phyloP scores from a whole-genome alignment of 2,888 invertebrate species.

The Embidobia sp. region DNA sequence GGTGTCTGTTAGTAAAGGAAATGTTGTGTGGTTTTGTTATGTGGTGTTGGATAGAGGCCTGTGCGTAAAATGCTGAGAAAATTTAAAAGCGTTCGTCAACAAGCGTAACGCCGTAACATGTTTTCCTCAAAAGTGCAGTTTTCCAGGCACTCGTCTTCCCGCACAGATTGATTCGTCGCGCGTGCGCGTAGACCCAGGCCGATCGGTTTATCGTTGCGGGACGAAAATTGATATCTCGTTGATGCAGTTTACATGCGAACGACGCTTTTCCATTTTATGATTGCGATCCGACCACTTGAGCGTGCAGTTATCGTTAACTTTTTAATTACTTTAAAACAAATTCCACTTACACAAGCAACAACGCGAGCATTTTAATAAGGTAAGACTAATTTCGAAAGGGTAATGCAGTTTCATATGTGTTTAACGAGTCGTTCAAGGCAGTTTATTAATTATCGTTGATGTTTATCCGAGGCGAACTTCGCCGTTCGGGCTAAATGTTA shows the following conservation, averaged over 20 bases:
- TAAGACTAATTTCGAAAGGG: conserved; percentile 7
- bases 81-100: conserved; percentile 19
- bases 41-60: conserved; percentile 20
- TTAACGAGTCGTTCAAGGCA: too few species aligned
- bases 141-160: neutral
- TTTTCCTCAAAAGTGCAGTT: neutral
- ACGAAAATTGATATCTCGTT: conserved; percentile 17
- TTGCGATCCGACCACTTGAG: conserved; percentile 7
- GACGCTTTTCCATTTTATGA: conserved; percentile 12
- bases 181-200: too few species aligned
- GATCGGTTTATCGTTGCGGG: too few species aligned
- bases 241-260: conserved; percentile 1
- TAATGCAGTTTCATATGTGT: too few species aligned
- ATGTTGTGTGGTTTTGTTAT: conserved; percentile 26
- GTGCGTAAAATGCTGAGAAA: conserved; percentile 24
- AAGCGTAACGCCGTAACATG: conserved; percentile 3
- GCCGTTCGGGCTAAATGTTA: too few species aligned
- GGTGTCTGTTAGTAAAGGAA: conserved; percentile 36
- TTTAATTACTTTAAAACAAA: conserved; percentile 27
- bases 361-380: conserved; percentile 15
- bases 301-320: conserved; percentile 18
- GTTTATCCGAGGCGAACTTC: too few species aligned
- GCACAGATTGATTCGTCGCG: too few species aligned
- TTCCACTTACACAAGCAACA: conserved; percentile 1
- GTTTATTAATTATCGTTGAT: too few species aligned